Conservation (phyloP, 2,797 vertebrate species). For the Acipenser transmontanus region DNA sequence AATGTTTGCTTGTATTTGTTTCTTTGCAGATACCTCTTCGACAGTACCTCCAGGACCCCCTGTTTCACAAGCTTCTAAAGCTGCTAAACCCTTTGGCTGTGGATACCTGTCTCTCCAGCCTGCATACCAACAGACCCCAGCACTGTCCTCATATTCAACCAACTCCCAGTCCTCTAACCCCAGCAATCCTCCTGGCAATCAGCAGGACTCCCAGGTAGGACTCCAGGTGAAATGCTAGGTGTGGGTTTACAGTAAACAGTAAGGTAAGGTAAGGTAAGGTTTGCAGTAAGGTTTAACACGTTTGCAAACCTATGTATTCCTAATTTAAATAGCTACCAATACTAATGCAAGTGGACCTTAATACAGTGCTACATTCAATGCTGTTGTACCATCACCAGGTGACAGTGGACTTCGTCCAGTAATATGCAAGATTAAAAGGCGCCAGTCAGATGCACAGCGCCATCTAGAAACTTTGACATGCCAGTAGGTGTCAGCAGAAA, state of each 20-base stretch:
- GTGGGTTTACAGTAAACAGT: neutral
- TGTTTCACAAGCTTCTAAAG: conserved; percentile 53
- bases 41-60: conserved; percentile 53
- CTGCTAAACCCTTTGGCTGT: conserved; percentile 71
- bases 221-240: neutral
- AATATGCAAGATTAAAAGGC: too few species aligned
- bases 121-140: conserved; percentile 64
- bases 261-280: too few species aligned
- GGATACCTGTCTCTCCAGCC: conserved; percentile 78
- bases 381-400: too few species aligned
- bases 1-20: neutral
- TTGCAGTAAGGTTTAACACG: too few species aligned
- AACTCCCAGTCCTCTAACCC: conserved; percentile 37
- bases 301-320: too few species aligned
- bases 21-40: conserved; percentile 61
- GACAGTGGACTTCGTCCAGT: neutral
- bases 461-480: too few species aligned
- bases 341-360: too few species aligned
- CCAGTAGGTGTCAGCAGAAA: too few species aligned
- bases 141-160: conserved; percentile 6
- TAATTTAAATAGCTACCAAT: too few species aligned
- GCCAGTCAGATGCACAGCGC: too few species aligned
- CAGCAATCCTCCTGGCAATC: conserved; percentile 50
- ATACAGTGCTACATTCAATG: too few species aligned
- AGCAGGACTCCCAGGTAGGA: conserved; percentile 53